Evolutionary conservation across 2,888 invertebrate species (phyloP).

Genomic region (Elgonia sp.): DNA sequence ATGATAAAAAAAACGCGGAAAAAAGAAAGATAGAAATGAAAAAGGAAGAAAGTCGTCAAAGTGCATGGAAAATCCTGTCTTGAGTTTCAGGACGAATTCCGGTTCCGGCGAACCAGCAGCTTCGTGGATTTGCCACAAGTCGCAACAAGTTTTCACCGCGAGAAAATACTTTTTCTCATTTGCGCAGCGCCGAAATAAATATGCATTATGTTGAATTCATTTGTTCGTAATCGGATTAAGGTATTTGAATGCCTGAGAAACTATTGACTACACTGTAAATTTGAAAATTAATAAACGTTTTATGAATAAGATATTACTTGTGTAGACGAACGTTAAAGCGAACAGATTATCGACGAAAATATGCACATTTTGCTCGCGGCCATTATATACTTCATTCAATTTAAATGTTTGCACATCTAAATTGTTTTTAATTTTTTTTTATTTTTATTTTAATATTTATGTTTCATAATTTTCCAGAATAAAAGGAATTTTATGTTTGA

Average conservation of each 20-base stretch:
- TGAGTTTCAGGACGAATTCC: conserved; percentile 79
- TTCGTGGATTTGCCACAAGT: conserved; percentile 80
- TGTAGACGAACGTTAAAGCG: too few species aligned
- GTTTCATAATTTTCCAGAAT: too few species aligned
- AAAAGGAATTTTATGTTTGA: too few species aligned
- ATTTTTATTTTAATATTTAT: too few species aligned
- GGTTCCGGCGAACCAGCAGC: conserved; percentile 70
- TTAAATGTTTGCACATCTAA: too few species aligned
- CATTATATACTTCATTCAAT: too few species aligned
- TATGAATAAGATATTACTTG: too few species aligned
- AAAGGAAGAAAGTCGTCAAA: conserved; percentile 51
- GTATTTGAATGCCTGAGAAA: background rate
- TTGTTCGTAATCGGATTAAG: conserved; percentile 48
- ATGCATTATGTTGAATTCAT: conserved; percentile 44
- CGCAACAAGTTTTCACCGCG: conserved; percentile 82
- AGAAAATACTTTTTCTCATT: conserved; percentile 50
- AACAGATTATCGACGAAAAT: too few species aligned
- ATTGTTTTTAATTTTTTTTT: too few species aligned
- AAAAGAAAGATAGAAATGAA: conserved; percentile 3
- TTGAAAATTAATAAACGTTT: background rate
- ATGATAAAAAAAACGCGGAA: conserved; percentile 41
- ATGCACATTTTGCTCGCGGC: too few species aligned
- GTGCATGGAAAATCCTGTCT: conserved; percentile 78
- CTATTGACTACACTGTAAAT: background rate
- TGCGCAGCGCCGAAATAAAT: conserved; percentile 43